Conservation (phyloP, 2,888 invertebrate species). For the Lithophane socia region DNA sequence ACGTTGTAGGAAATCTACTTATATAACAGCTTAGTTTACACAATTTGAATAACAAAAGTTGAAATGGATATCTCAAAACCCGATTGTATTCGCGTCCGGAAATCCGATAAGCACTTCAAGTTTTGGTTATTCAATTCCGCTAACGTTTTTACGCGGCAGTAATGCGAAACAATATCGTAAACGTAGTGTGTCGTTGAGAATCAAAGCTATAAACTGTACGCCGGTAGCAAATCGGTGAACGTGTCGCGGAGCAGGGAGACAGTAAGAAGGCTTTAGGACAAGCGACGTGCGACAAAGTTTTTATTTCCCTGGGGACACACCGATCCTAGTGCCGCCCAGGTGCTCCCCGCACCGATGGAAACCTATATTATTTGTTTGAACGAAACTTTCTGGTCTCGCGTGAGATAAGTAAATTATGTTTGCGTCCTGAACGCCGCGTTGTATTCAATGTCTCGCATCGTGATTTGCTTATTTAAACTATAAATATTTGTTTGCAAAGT, state of each 20-base stretch:
- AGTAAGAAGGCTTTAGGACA: constrained; percentile 89
- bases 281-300: constrained; percentile 90
- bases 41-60: constrained; percentile 37
- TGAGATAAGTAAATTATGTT: constrained; percentile 90
- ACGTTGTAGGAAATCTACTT: constrained; percentile 36
- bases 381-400: constrained; percentile 89
- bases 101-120: constrained; percentile 60
- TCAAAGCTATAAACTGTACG: constrained; percentile 88
- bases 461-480: constrained; percentile 73
- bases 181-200: constrained; percentile 86
- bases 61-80: constrained; percentile 28
- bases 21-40: constrained; percentile 25
- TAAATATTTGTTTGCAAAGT: constrained; percentile 62
- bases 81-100: constrained; percentile 35
- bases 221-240: constrained; percentile 87
- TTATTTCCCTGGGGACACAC: constrained; percentile 89
- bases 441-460: constrained; percentile 81
- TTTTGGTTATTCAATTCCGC: constrained; percentile 64
- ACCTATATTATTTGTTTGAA: constrained; percentile 90
- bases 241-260: constrained; percentile 82
- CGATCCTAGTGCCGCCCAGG: constrained; percentile 89
- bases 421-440: constrained; percentile 82
- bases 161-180: constrained; percentile 88
- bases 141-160: constrained; percentile 77
- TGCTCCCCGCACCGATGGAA: constrained; percentile 86